Percentiles rank a stretch among this genome's conserved stretches.
Evolutionary conservation across 2,888 invertebrate genomes (phyloP).

Genomic region (Melitaea athalia): DNA sequence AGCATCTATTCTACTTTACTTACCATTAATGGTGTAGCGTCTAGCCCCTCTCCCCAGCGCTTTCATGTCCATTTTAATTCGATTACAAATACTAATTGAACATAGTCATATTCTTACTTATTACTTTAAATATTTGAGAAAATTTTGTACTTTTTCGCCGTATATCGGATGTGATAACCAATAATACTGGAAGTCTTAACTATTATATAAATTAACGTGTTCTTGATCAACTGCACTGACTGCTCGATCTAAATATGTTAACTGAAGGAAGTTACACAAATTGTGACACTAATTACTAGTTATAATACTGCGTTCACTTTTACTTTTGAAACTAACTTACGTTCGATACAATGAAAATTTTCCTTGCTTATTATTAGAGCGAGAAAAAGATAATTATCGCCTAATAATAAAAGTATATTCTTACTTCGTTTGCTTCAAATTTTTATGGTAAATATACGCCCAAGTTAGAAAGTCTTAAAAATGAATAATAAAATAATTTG

Average conservation of each 20-base stretch:
- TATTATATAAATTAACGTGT: neutral
- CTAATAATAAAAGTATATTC: neutral
- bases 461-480: neutral
- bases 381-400: neutral
- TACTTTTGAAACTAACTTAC: neutral
- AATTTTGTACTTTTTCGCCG: no score
- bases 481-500: neutral
- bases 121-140: no score
- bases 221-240: neutral
- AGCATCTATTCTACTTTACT: neutral
- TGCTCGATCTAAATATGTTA: neutral
- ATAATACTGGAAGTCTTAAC: neutral
- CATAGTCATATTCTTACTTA: no score
- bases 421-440: no score
- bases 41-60: neutral
- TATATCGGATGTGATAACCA: neutral
- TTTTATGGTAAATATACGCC: neutral
- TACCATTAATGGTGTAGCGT: neutral
- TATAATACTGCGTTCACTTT: constrained; percentile 17
- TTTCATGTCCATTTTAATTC: neutral
- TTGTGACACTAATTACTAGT: constrained; percentile 4
- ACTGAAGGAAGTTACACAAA: constrained; percentile 21
- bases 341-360: neutral
- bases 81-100: no score
- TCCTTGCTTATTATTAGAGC: neutral